Evolutionary conservation across 2,113 vertebrate genomes (phyloP).

Genomic region (Microtus richardsoni): DNA sequence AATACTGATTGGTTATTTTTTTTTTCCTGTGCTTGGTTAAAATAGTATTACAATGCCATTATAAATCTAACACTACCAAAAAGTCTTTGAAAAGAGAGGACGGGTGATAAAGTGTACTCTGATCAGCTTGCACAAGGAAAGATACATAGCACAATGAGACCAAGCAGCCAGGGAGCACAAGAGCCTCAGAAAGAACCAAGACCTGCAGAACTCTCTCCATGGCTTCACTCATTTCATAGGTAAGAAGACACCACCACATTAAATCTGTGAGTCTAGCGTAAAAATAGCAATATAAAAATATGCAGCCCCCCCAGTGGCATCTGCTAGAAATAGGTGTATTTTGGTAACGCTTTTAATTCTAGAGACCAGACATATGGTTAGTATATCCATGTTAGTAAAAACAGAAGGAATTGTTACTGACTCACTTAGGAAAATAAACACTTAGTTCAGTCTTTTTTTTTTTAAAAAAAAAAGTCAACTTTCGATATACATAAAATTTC

Average conservation of each 20-base stretch:
- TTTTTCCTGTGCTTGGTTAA: neutral
- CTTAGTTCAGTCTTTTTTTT: neutral
- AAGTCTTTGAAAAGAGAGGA: neutral
- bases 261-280: neutral
- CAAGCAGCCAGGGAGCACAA: neutral
- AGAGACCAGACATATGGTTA: neutral
- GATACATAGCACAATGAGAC: neutral
- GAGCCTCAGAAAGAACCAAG: neutral
- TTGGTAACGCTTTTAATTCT: neutral
- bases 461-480: neutral
- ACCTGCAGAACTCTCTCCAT: neutral
- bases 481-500: neutral
- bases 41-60: neutral
- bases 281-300: neutral
- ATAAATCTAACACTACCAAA: neutral
- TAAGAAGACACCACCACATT: neutral
- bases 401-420: neutral
- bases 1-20: neutral
- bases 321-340: neutral
- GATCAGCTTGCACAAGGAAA: neutral
- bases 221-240: neutral
- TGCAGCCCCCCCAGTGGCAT: neutral
- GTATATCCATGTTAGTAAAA: constrained; percentile 4
- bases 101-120: neutral
- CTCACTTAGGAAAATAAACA: neutral